Percentiles rank a stretch among this genome's conserved stretches.
Conservation (phyloP, 2,113 vertebrate species). For the Plectropomus leopardus region DNA sequence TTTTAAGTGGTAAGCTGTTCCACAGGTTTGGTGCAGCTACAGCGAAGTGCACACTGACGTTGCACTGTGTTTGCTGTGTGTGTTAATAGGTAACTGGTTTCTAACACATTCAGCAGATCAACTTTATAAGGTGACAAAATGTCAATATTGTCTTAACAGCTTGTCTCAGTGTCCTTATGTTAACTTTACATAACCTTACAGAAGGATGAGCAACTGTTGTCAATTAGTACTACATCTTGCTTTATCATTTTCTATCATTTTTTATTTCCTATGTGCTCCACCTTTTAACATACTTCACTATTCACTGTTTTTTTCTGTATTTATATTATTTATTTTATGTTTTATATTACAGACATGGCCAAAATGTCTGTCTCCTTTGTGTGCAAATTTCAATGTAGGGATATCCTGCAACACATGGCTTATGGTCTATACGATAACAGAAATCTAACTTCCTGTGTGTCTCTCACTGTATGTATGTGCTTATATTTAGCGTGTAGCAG, state of each 20-base stretch:
- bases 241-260: too few relatives aligned
- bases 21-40: too few relatives aligned
- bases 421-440: neutral
- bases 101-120: neutral
- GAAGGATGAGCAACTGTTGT: neutral
- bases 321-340: neutral
- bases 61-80: neutral
- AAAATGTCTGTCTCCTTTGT: conserved; percentile 14
- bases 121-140: too few relatives aligned
- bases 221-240: neutral
- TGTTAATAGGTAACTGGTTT: neutral
- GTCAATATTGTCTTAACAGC: too few relatives aligned
- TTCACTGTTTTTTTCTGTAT: neutral
- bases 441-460: conserved; percentile 24
- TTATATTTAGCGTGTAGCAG: neutral
- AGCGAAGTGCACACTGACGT: too few relatives aligned
- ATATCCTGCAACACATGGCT: conserved; percentile 12
- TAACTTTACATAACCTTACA: neutral
- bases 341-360: neutral
- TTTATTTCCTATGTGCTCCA: too few relatives aligned
- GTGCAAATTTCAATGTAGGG: conserved; percentile 15
- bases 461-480: neutral
- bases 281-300: neutral
- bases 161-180: neutral
- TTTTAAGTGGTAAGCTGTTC: too few relatives aligned